These are phyloP conservation scores for Cyanoliseus patagonus DNA, from an alignment of 2,113 vertebrate species.

Conservation along the genomic window DNA sequence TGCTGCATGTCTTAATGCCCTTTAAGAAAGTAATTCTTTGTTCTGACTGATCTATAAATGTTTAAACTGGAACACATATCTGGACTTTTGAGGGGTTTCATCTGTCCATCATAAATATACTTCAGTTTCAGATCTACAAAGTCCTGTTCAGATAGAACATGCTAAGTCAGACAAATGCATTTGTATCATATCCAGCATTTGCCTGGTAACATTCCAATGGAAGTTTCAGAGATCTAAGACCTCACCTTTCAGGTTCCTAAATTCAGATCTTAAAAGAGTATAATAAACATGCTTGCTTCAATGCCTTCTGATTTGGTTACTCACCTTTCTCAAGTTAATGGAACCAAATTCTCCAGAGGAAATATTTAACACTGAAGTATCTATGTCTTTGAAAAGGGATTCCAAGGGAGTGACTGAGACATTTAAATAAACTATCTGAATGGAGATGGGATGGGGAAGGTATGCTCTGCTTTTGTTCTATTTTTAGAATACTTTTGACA, in stretches of 20 bases:
- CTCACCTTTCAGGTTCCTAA: background rate
- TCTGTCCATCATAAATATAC: background rate
- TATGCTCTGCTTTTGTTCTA: background rate
- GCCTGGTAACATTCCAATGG: background rate
- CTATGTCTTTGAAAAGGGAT: background rate
- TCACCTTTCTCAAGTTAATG: background rate
- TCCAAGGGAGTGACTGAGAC: background rate
- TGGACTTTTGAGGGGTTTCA: background rate
- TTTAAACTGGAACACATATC: background rate
- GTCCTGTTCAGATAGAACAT: background rate
- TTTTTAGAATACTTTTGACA: background rate
- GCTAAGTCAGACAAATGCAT: background rate
- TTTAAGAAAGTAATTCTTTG: background rate
- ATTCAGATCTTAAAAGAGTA: background rate
- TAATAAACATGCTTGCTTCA: background rate
- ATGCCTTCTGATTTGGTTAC: background rate
- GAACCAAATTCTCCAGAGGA: background rate
- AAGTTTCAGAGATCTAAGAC: background rate
- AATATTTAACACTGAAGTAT: background rate
- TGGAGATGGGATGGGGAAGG: background rate
- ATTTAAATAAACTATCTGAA: background rate
- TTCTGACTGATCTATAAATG: background rate
- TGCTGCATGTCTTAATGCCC: background rate
- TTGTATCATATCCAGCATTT: background rate
- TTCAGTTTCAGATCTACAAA: background rate